Conservation (phyloP, 2,113 vertebrate genomes). For the Hydrochoerus hydrochaeris region DNA sequence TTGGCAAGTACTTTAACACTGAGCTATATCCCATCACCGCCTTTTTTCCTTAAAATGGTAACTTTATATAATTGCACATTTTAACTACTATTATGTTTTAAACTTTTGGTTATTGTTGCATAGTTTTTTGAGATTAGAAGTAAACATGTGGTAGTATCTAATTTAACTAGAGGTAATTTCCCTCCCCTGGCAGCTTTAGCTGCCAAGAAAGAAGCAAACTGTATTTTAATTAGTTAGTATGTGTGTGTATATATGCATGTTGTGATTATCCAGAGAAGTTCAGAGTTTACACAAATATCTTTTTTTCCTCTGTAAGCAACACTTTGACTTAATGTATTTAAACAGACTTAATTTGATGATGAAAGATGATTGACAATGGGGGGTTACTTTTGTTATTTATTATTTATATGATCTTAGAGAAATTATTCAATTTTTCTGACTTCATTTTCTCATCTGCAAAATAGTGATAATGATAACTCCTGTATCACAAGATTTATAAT, state of each 20-base stretch:
- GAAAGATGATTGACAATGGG: constrained; percentile 25
- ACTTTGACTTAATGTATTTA: constrained; percentile 45
- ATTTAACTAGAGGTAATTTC: not conserved
- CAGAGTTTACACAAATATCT: constrained; percentile 11
- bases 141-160: constrained; percentile 25
- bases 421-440: constrained; percentile 41
- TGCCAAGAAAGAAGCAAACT: constrained; percentile 50
- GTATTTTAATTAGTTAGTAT: constrained; percentile 26
- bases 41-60: not conserved
- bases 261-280: constrained; percentile 27
- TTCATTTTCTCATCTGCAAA: constrained; percentile 44
- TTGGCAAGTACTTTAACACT: not conserved
- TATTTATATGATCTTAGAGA: not conserved
- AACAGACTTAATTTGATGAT: constrained; percentile 10
- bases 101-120: constrained; percentile 9
- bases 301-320: not conserved
- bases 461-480: constrained; percentile 14
- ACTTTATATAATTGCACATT: constrained; percentile 22
- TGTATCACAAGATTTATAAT: constrained; percentile 8
- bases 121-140: constrained; percentile 57
- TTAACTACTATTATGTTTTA: constrained; percentile 49
- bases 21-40: not conserved
- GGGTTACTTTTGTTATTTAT: constrained; percentile 53
- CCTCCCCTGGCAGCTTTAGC: not conserved
- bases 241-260: not conserved